Percentiles rank a stretch among this genome's conserved stretches.
These are phyloP conservation scores for Aphis craccivora DNA, from an alignment of 1,140 invertebrate genomes.

Conservation along the genomic window DNA sequence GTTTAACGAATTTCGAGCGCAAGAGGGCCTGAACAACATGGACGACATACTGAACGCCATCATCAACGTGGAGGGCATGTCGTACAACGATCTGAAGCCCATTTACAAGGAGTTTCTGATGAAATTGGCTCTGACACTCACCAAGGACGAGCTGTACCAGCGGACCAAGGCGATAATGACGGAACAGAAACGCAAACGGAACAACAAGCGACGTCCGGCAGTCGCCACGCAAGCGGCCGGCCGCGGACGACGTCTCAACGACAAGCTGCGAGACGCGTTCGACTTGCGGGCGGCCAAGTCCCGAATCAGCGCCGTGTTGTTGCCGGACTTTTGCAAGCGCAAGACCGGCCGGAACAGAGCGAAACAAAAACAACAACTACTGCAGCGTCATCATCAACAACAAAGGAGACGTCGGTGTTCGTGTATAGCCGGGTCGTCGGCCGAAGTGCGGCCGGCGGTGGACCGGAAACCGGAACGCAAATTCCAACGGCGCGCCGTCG, in stretches of 20 bases:
- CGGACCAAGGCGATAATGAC: constrained; percentile 88
- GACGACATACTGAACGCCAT: constrained; percentile 88
- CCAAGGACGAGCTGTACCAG: constrained; percentile 88
- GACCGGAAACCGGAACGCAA: neutral
- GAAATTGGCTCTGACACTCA: constrained; percentile 84
- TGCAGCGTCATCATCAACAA: constrained; percentile 29
- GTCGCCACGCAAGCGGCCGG: neutral
- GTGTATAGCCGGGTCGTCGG: neutral
- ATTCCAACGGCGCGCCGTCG: neutral
- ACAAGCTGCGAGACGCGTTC: neutral
- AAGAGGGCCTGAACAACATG: constrained; percentile 84
- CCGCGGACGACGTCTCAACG: neutral
- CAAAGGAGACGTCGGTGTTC: constrained; percentile 62
- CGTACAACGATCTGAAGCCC: constrained; percentile 88
- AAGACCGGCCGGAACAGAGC: neutral
- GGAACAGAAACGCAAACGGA: constrained; percentile 66
- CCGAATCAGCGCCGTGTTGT: neutral
- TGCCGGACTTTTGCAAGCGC: constrained; percentile 41
- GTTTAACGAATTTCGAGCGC: constrained; percentile 82
- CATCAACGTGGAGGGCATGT: constrained; percentile 89
- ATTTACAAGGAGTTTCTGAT: constrained; percentile 88
- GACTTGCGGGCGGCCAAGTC: neutral
- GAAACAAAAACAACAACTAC: constrained; percentile 33
- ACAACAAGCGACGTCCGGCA: neutral
- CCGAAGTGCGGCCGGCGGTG: neutral